A percentile compares a stretch with the other conserved stretches of the same genome.
phyloP scores from a whole-genome alignment of 2,113 vertebrate genomes.

The Lagopus muta region DNA sequence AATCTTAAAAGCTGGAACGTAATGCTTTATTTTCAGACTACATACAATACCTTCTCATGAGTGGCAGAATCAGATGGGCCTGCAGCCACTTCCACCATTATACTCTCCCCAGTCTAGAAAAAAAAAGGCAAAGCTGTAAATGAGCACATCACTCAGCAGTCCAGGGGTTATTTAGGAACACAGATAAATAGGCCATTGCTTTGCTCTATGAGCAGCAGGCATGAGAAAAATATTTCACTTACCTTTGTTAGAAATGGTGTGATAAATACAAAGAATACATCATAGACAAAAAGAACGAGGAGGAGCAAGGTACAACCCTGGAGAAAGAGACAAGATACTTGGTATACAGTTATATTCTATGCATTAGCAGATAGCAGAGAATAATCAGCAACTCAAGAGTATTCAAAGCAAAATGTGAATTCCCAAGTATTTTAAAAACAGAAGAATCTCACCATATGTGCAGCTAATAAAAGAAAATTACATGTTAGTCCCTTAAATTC shows the following conservation, averaged over 20 bases:
- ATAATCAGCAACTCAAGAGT: neutral
- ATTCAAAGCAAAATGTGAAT: neutral
- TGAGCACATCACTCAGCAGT: neutral
- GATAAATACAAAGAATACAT: constrained; percentile 97
- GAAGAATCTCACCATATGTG: neutral
- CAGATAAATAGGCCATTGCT: neutral
- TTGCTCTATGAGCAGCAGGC: neutral
- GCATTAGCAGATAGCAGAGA: neutral
- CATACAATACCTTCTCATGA: constrained; percentile 88
- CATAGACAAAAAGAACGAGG: constrained; percentile 91
- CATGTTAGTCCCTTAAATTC: neutral
- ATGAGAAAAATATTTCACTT: neutral
- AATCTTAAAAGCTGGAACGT: neutral
- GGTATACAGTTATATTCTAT: neutral
- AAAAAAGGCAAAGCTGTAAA: neutral
- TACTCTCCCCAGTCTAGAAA: constrained; percentile 90
- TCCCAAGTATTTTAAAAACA: neutral
- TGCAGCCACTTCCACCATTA: constrained; percentile 97
- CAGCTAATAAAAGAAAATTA: neutral
- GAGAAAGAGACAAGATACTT: neutral
- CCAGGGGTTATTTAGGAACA: neutral
- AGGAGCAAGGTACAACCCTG: constrained; percentile 95
- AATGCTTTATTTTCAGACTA: neutral
- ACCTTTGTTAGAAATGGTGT: constrained; percentile 94
- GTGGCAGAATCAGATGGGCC: constrained; percentile 91